Base-by-base conservation (phyloP, 2,888 invertebrate genomes). In the Strigamia maritima region DNA sequence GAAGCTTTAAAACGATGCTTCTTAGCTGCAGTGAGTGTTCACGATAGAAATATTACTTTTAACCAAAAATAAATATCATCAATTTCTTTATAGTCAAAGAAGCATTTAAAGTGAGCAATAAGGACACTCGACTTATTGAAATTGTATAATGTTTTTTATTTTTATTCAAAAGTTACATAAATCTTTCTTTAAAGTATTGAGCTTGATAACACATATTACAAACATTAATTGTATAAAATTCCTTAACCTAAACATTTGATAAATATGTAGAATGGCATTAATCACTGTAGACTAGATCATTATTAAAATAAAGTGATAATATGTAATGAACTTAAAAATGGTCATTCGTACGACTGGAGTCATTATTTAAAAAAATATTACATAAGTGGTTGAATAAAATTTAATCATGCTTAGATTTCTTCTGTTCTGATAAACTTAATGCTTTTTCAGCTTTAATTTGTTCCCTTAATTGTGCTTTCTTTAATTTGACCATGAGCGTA, bases 401-500 rank as follows among this genome's bases (percentile, higher is more conserved):
- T 14, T 44, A 44, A 2, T 44, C 44, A 44, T 44, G 8, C 16
- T 44, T 44, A 16, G 44, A 44, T 16, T 44, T 44, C 16, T 44
- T 44, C 16, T 44, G 44, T 16, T 44, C 14, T 16, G 44, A 44
- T 44, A 16, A 44, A 70, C 12, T 70, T 16, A 22, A 70, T 28
- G 24, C 28, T 28, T 70, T 75, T 35, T 31, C 28, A 31, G 31
- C 80, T 38, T 79, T 70, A 49, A 81, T 75, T 60, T 82, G 82
- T 26, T 84, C 83, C 75, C 83, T 83, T 14, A 82, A 35, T 31
- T 94, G 94, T 0, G 94, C 93, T 82, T 90, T 90, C 87, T 94
- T 94, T 81, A 95, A 85, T 83, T 92, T 93, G 26, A 92, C 91
- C 93, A 95, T 94, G 83, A 95, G 87, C 85, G 93, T 92, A 77